A percentile compares a stretch with the other conserved stretches of the same genome.
Conservation (phyloP, 2,888 invertebrate species). For the Tetragonisca angustula region DNA sequence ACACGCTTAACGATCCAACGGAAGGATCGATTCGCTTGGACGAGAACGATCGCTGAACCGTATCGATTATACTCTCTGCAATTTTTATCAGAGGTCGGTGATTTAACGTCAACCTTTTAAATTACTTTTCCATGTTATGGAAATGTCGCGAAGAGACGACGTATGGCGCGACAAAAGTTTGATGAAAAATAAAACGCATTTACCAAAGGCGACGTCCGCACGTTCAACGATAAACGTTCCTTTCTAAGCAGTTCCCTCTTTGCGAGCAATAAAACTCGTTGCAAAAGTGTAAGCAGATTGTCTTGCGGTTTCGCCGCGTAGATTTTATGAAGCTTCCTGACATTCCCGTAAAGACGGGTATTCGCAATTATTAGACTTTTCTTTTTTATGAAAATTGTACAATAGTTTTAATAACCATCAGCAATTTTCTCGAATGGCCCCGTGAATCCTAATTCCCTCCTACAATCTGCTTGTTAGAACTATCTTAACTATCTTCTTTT, state of each 20-base stretch:
- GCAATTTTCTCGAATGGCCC: too few relatives aligned
- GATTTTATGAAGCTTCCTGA: constrained; percentile 25
- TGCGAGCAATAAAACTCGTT: constrained; percentile 18
- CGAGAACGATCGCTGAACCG: neutral
- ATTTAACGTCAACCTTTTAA: neutral
- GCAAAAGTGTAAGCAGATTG: constrained; percentile 33
- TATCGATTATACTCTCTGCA: neutral
- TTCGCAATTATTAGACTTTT: neutral
- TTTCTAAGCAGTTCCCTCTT: neutral
- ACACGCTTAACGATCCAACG: neutral
- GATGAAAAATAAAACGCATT: neutral
- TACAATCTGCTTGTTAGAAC: too few relatives aligned
- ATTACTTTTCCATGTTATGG: neutral
- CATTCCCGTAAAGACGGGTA: constrained; percentile 17
- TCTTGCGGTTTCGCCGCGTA: neutral
- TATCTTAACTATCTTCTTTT: too few relatives aligned
- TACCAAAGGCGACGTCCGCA: neutral
- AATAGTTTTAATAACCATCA: neutral
- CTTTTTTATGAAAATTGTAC: neutral
- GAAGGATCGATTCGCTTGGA: neutral
- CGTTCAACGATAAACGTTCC: neutral
- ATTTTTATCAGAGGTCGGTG: neutral
- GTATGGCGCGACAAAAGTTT: neutral
- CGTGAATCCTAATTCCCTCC: too few relatives aligned
- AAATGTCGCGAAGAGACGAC: neutral